phyloP scores from a whole-genome alignment of 2,888 invertebrate genomes.

The Deroplatys truncata region DNA sequence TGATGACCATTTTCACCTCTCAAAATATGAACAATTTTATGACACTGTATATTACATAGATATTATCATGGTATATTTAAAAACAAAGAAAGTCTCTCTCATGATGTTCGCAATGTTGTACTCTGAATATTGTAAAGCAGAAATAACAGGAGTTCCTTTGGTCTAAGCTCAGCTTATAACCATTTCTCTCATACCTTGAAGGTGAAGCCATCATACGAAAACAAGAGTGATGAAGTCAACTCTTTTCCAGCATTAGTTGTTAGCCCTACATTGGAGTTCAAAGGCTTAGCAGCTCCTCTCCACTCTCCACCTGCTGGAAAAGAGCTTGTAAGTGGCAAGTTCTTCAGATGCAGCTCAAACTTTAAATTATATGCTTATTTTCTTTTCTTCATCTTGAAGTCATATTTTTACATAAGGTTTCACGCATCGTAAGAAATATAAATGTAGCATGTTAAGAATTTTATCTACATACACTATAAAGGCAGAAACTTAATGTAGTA shows the following conservation, averaged over 20 bases:
- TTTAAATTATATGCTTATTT: background rate
- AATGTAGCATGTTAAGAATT: too few species aligned
- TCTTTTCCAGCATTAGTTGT: slow-evolving; percentile 21
- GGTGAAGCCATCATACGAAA: background rate
- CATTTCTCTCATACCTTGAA: background rate
- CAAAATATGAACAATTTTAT: too few species aligned
- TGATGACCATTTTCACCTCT: too few species aligned
- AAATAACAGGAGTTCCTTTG: background rate
- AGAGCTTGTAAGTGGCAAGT: background rate
- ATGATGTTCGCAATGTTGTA: background rate
- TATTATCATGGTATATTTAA: too few species aligned
- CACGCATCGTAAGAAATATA: too few species aligned
- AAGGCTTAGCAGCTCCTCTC: slow-evolving; percentile 14
- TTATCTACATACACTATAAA: too few species aligned
- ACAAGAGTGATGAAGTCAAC: background rate
- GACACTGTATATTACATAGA: too few species aligned
- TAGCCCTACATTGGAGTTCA: slow-evolving; percentile 28
- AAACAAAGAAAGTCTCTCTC: too few species aligned
- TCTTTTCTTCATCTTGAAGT: background rate
- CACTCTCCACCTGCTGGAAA: background rate
- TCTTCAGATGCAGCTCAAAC: background rate
- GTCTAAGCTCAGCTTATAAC: background rate
- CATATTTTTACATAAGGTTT: background rate
- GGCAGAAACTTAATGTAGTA: too few species aligned
- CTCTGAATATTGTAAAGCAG: background rate